Evolutionary conservation across 2,888 invertebrate genomes (phyloP), one percentile per base, ranked within the genome.

Genomic region (Cybosia mesomella): DNA sequence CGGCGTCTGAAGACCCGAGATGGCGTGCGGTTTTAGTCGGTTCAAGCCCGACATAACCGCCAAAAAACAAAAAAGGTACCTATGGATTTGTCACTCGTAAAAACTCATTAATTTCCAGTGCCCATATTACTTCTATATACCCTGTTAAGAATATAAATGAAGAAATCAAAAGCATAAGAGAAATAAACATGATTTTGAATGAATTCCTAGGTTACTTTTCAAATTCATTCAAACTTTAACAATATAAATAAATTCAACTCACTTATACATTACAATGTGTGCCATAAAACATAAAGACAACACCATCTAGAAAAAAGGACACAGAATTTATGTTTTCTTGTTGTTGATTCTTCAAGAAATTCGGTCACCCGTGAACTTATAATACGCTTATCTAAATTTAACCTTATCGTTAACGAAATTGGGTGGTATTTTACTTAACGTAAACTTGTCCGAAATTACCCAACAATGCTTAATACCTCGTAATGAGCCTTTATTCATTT

Each of bases 401-500:
- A 72, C 73, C 63, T 63, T 61, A 74, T 58, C 1, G 0, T 0
- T 0, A 0, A 0, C 0, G 9, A 0, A 0, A 0, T 68, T 22
- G 66, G 10, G 70, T 64, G 0, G 0, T 67, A n/a, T 58, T 66
- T 79, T 13, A 15, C 39, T 69, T 58, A 0, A 4, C 4, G 0
- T 49, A 32, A 53, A 18, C n/a, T 67, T 64, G 4, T 65, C 72
- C 71, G n/a, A 77, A 75, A 74, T 79, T 71, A 73, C 59, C 60
- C 65, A 77, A 79, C 77, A 79, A 79, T 71, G 71, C 79, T 71
- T 68, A 75, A 77, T 72, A 70, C 70, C 73, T 80, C 79, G 79
- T 91, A 90, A 91, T 91, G 87, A 89, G 83, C 73, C 80, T 83
- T 88, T 89, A 86, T 89, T 87, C 86, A 85, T 85, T 88, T 88